Percentiles rank a stretch among this genome's conserved stretches.
phyloP scores from a whole-genome alignment of 2,113 vertebrate species.

The Turnix velox region DNA sequence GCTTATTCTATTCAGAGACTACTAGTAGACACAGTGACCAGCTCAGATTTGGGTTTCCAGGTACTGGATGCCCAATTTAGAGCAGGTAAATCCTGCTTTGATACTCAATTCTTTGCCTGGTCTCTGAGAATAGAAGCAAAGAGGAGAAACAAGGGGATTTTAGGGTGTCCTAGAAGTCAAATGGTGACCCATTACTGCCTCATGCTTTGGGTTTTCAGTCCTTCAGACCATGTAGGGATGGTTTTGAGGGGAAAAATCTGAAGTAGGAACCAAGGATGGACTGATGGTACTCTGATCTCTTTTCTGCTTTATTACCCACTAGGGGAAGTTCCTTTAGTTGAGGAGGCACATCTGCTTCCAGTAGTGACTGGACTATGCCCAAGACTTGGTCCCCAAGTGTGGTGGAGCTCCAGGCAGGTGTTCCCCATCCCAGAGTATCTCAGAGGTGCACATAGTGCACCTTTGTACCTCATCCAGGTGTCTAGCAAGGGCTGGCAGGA shows the following conservation, averaged over 20 bases:
- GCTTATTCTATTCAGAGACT: neutral
- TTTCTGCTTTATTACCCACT: neutral
- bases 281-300: neutral
- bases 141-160: neutral
- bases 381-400: neutral
- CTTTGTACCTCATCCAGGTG: neutral
- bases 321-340: neutral
- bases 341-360: neutral
- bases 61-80: neutral
- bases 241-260: fast-evolving
- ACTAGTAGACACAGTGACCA: neutral
- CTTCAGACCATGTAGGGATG: neutral
- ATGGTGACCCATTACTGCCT: neutral
- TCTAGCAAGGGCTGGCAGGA: neutral
- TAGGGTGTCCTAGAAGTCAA: neutral
- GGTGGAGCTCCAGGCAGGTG: neutral
- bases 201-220: neutral
- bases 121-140: neutral
- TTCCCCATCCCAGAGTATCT: neutral
- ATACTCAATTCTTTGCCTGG: neutral
- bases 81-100: neutral
- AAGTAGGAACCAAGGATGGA: neutral
- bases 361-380: neutral
- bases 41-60: neutral
- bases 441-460: neutral